These are phyloP conservation scores for Iselma pallidipennis DNA, from an alignment of 2,888 invertebrate species.

Conservation along the genomic window DNA sequence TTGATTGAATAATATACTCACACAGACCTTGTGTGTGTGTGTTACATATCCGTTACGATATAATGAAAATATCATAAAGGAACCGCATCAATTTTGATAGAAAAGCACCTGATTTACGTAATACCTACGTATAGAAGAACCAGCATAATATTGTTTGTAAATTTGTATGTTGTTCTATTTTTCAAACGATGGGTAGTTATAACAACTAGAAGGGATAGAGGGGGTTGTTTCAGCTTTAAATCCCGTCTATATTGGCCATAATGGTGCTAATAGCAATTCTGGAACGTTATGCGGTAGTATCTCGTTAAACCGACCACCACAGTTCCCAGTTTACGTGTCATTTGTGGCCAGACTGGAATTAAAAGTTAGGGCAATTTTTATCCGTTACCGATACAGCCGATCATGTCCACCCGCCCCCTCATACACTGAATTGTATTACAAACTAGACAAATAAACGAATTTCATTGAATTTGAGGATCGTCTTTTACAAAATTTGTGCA, in stretches of 20 bases:
- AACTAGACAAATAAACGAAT: no score
- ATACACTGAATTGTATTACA: no score
- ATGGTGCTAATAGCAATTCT: constrained; percentile 54
- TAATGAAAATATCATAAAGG: no score
- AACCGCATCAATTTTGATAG: no score
- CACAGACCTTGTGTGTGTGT: background rate
- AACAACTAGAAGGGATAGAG: background rate
- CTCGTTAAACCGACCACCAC: constrained; percentile 55
- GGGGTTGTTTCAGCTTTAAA: constrained; percentile 32
- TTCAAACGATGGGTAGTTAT: background rate
- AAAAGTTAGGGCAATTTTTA: constrained; percentile 53
- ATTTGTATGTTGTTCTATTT: background rate
- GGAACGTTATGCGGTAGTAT: constrained; percentile 54
- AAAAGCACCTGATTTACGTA: no score
- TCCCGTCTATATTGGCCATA: constrained; percentile 49
- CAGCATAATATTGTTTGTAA: background rate
- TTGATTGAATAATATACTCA: constrained; percentile 36
- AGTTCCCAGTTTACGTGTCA: constrained; percentile 53
- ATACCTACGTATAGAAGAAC: no score
- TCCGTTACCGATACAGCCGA: constrained; percentile 41
- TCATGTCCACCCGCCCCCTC: constrained; percentile 31
- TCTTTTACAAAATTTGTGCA: no score
- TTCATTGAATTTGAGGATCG: no score
- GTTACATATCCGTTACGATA: no score
- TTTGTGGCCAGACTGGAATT: constrained; percentile 54